Base-by-base conservation (phyloP, 2,113 vertebrate genomes). In the Mandrillus leucophaeus region DNA sequence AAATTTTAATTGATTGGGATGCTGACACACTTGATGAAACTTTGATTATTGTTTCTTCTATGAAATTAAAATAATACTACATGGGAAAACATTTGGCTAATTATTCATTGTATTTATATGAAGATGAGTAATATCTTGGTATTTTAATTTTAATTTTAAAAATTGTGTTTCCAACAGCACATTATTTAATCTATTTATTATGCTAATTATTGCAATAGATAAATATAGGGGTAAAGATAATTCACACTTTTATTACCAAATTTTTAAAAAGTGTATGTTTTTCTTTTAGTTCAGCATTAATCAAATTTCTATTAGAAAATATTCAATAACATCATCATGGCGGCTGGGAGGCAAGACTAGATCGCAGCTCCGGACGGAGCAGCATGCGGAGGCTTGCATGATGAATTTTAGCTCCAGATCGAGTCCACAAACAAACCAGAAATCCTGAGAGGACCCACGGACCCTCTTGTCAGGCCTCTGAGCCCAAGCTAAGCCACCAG, bases 261-360 rank as follows among this genome's bases (percentile, higher is more conserved):
- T 52, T 97, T 43, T 52, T 50, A 4, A 45, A 72, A 93, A 84
- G 57, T 22, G 16, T 76, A 81, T 61, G 78, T 70, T 57, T 40
- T 6, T 18, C 11, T 72, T 57, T 73, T 59, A 75, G 2, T 59
- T 52, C 57, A 76, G 4, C 17, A 90, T 89, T 93, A 92, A 92
- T 76, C 38, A 87, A 84, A 93, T 95, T 93, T 97, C 43, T 91
- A 85, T 52, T 66, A 76, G 70, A 90, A 86, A 66, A 73, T 85
- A 32, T 68, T 95, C 48, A 50, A 50, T 50, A 14, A 50, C 48
- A 50, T 50, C 48, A 50, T 50, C 48, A 14, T 50, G 48, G 48
- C 13, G 13, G 48, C 48, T 50, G 48, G 48, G 48, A 50, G 48
- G 48, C 48, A 50, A 50, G 48, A 50, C 48, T 50, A 50, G 48